Conservation (phyloP, 2,888 invertebrate genomes). For the Conchocele bisecta region DNA sequence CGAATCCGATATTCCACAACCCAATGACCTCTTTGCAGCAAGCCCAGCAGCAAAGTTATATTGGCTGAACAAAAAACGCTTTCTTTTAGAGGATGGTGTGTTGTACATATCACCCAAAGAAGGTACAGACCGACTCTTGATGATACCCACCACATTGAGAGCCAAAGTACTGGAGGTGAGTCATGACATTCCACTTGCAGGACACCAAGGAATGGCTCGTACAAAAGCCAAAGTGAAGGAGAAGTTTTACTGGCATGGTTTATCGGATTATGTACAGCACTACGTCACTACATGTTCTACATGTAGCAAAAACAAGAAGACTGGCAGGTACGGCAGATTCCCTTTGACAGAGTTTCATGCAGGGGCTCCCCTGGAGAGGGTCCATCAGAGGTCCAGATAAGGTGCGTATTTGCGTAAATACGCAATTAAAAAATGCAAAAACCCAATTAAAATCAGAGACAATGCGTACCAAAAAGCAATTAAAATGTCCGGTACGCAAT, state of each 20-base stretch:
- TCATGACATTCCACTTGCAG: constrained; percentile 34
- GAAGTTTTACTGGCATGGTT: constrained; percentile 27
- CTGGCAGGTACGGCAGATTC: not conserved
- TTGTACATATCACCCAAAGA: not conserved
- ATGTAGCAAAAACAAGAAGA: constrained; percentile 13
- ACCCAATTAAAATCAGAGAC: too few relatives aligned
- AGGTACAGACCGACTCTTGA: not conserved
- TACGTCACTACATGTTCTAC: constrained; percentile 10
- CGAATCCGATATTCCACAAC: not conserved
- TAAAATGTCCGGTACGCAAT: too few relatives aligned
- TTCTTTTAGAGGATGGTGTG: not conserved
- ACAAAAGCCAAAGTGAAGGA: constrained; percentile 6
- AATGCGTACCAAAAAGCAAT: too few relatives aligned
- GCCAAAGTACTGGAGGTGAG: not conserved
- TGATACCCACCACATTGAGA: constrained; percentile 9
- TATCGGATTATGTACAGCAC: not conserved
- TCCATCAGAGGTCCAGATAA: too few relatives aligned
- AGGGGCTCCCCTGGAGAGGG: constrained; percentile 21
- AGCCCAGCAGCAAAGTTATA: constrained; percentile 7
- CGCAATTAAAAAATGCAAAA: too few relatives aligned
- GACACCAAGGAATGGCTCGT: constrained; percentile 35
- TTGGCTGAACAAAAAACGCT: constrained; percentile 10
- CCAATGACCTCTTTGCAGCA: not conserved
- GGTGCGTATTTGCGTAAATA: too few relatives aligned
- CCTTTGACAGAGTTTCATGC: constrained; percentile 14